Evolutionary conservation across 1,140 invertebrate genomes (phyloP).

Genomic region (Thaumetopoea pityocampa): DNA sequence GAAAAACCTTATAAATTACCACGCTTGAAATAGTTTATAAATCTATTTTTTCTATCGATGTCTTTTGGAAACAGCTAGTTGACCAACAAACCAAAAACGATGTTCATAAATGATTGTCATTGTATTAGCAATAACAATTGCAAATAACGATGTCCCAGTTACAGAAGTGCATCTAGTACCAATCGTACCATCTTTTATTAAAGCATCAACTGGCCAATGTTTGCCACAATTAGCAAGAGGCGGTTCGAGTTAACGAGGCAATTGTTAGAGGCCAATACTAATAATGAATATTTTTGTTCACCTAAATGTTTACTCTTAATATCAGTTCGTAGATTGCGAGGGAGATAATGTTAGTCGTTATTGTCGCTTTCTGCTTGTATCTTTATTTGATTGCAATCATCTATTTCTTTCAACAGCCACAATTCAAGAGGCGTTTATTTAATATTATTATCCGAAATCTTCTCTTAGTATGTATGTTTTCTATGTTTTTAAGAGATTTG

Average conservation of each 20-base stretch:
- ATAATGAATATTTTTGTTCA: slow-evolving; percentile 19
- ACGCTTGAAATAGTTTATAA: no score
- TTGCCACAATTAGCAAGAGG: slow-evolving; percentile 62
- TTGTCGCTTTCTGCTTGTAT: slow-evolving; percentile 1
- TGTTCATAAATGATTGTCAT: no score
- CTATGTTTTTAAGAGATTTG: no score
- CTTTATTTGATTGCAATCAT: no score
- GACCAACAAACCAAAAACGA: no score
- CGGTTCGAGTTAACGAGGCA: slow-evolving; percentile 50
- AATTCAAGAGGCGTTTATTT: no score
- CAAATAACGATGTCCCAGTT: slow-evolving; percentile 28
- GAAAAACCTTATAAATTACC: no score
- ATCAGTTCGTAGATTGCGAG: slow-evolving; percentile 4
- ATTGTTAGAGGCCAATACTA: slow-evolving; percentile 34
- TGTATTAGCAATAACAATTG: slow-evolving; percentile 7
- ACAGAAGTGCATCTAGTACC: slow-evolving; percentile 28
- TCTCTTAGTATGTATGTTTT: no score
- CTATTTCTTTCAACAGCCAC: no score
- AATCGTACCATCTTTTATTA: slow-evolving; percentile 36
- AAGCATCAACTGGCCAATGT: slow-evolving; percentile 45
- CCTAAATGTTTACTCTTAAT: slow-evolving; percentile 13
- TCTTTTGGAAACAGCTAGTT: no score
- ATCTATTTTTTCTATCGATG: no score
- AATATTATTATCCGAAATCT: no score
- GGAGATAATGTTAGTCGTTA: slow-evolving; percentile 9